A percentile compares a stretch with the other conserved stretches of the same genome.
These are phyloP conservation scores for Tenthredo mesomela DNA, from an alignment of 2,888 invertebrate species.

Conservation along the genomic window DNA sequence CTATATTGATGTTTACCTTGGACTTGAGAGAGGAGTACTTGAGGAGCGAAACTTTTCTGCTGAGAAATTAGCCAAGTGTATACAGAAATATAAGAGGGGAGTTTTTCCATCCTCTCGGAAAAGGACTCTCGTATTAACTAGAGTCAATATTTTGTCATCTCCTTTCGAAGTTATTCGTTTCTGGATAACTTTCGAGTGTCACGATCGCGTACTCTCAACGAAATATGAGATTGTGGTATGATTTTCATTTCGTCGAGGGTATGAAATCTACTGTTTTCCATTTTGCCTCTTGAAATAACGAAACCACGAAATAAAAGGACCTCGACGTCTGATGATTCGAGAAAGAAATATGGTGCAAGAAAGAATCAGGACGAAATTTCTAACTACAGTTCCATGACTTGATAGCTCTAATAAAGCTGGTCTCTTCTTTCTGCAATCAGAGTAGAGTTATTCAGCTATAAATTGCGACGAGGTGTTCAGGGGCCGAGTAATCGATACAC, in stretches of 20 bases:
- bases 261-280: not conserved
- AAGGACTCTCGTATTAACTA: not conserved
- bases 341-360: too few species aligned
- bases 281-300: too few species aligned
- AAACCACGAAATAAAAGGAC: too few species aligned
- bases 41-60: conserved; percentile 3
- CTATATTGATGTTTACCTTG: conserved; percentile 18
- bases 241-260: not conserved
- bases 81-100: not conserved
- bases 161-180: conserved; percentile 34
- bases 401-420: conserved; percentile 56
- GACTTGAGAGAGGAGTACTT: not conserved
- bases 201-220: conserved; percentile 21
- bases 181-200: conserved; percentile 23
- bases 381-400: not conserved
- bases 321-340: not conserved
- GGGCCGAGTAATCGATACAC: conserved; percentile 19
- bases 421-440: conserved; percentile 60
- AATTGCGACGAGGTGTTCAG: conserved; percentile 45
- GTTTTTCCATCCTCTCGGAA: not conserved
- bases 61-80: conserved; percentile 1
- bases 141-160: conserved; percentile 17
- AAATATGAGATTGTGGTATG: not conserved
- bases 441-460: conserved; percentile 56
- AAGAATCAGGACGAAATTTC: too few species aligned